These are phyloP conservation scores for Sminthurinus signatus DNA, from an alignment of 1,140 invertebrate species.

Conservation along the genomic window DNA sequence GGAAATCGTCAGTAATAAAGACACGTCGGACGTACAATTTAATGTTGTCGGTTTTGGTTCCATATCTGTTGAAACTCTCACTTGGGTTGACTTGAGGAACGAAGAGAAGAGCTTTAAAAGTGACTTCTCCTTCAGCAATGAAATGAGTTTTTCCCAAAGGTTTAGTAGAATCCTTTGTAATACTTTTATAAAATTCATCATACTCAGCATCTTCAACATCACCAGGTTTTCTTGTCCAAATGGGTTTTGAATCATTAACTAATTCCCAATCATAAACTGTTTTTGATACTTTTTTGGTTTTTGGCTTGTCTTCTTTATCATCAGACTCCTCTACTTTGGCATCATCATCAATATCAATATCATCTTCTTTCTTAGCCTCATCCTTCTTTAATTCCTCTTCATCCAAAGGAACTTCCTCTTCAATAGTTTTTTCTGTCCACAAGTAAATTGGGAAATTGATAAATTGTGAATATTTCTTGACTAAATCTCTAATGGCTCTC, in stretches of 20 bases:
- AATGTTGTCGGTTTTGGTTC: constrained; percentile 88
- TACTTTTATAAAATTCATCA: constrained; percentile 85
- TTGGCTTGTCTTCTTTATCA: constrained; percentile 64
- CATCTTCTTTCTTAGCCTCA: constrained; percentile 55
- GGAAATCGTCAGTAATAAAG: constrained; percentile 99
- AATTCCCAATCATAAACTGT: constrained; percentile 98
- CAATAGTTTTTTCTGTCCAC: constrained; percentile 87
- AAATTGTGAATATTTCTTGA: constrained; percentile 98
- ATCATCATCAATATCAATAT: constrained; percentile 56
- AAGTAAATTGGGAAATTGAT: constrained; percentile 98
- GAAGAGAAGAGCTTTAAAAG: constrained; percentile 93
- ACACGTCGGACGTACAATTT: constrained; percentile 94
- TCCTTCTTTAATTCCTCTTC: constrained; percentile 53
- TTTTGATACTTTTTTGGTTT: constrained; percentile 90
- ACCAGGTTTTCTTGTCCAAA: constrained; percentile 88
- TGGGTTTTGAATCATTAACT: constrained; percentile 93
- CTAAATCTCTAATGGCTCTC: constrained; percentile 79
- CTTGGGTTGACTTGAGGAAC: constrained; percentile 80
- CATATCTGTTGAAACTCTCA: constrained; percentile 94
- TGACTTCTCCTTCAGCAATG: constrained; percentile 96
- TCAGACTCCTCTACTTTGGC: constrained; percentile 58
- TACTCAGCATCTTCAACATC: constrained; percentile 87
- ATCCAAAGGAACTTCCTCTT: constrained; percentile 72
- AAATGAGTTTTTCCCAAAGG: constrained; percentile 91
- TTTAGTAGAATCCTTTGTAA: constrained; percentile 84